Percentiles rank a stretch among this genome's conserved stretches.
Evolutionary conservation across 2,888 invertebrate genomes (phyloP).

Genomic region (Keiferia lycopersicella): DNA sequence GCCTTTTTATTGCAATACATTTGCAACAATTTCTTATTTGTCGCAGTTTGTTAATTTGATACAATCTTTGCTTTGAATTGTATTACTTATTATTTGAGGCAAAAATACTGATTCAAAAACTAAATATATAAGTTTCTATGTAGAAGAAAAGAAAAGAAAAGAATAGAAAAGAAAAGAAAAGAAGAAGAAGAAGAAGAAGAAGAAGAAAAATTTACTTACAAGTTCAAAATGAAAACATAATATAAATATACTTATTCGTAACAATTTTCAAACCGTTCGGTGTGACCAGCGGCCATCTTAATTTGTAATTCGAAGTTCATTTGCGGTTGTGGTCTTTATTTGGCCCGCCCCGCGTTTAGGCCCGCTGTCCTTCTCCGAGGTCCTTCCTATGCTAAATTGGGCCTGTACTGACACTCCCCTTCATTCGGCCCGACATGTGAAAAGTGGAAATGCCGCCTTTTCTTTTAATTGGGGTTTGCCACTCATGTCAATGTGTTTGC

Average conservation of each 20-base stretch:
- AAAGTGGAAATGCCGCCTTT: neutral
- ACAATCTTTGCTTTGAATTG: too few relatives aligned
- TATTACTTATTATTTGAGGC: too few relatives aligned
- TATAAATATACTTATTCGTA: neutral
- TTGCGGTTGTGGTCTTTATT: constrained; percentile 65
- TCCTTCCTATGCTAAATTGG: constrained; percentile 21
- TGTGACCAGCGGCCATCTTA: constrained; percentile 51
- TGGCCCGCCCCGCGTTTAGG: constrained; percentile 51
- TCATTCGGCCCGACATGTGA: constrained; percentile 31
- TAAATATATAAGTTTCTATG: too few relatives aligned
- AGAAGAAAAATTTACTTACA: too few relatives aligned
- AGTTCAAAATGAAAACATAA: neutral
- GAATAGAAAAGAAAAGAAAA: too few relatives aligned
- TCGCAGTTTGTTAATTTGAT: too few relatives aligned
- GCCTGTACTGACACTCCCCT: constrained; percentile 30
- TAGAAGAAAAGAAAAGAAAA: too few relatives aligned
- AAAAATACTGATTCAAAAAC: too few relatives aligned
- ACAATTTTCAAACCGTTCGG: constrained; percentile 26
- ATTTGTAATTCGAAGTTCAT: constrained; percentile 67
- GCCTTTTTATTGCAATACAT: too few relatives aligned
- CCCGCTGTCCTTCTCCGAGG: constrained; percentile 32
- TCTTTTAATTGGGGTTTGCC: neutral
- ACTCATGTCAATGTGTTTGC: too few relatives aligned
- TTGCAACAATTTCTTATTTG: too few relatives aligned
- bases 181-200: too few relatives aligned